Evolutionary conservation across 2,888 invertebrate species (phyloP), one percentile per base, ranked within the genome.

Genomic region (Drosophila pegasa): DNA sequence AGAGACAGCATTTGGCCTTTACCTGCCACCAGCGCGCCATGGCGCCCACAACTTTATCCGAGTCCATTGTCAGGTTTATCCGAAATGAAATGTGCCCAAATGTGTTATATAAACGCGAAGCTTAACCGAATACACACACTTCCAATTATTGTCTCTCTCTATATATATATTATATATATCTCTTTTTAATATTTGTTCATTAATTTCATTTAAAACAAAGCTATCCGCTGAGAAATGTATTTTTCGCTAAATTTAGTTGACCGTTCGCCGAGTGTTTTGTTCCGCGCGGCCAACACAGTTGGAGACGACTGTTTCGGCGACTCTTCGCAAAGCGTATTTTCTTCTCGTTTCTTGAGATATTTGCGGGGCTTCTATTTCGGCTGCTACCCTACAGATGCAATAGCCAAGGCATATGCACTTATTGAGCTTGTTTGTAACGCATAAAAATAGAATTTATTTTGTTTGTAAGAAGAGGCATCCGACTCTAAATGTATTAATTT

Each of bases 1-100:
- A 10, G 14, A 33, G 18, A 9, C 25, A 33, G 25, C 18, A 47
- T 18, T 38, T 51, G 33, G 18, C 25, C 67, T 75, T 91, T 92
- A 92, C 92, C 92, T 92, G 92, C 92, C 92, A 92, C 92, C 92
- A 92, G 55, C 92, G 92, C 56, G 92, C 92, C 92, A 92, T 92
- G 31, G 92, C 92, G 68, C 90, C 89, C 27, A 92, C 91, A 56
- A 92, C 92, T 86, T 92, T 92, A 47, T 92, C 92, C 29, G 92
- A 90, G 85, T 92, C 92, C 92, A 92, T 91, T 48, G 43, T 18
- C 38, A 48, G 38, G 14, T 64, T 62, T 63, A 12, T 43, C 31
- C 20, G 25, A 70, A 56, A 37, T 68, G 6, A 45, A 33, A 38
- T 27, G 16, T 54, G 51, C 27, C 35, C 52, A 22, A 63, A 54